These are phyloP conservation scores for Drosophila simulans DNA, from an alignment of 1,140 invertebrate genomes.

Conservation along the genomic window DNA sequence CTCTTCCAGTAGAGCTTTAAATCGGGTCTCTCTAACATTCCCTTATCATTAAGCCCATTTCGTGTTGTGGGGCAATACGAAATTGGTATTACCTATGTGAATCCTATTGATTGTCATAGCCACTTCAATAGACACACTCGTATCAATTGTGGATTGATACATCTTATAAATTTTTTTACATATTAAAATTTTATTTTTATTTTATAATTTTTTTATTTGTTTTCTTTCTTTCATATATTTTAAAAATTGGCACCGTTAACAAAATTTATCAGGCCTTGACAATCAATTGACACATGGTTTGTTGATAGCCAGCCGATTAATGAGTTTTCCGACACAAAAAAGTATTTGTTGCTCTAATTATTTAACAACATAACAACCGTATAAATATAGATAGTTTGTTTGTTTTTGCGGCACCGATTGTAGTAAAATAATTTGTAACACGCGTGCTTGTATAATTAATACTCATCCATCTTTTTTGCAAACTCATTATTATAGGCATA, in stretches of 20 bases:
- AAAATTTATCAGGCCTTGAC: neutral
- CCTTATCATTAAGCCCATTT: slow-evolving; percentile 16
- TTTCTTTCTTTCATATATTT: neutral
- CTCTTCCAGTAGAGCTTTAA: neutral
- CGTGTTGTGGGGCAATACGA: neutral
- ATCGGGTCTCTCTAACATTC: slow-evolving; percentile 3
- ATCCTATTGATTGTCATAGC: neutral
- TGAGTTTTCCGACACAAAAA: slow-evolving; percentile 4
- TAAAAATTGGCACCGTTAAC: neutral
- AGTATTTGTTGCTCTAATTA: neutral
- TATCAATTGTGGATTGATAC: neutral
- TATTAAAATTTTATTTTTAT: no score
- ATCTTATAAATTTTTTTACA: neutral
- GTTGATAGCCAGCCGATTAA: neutral
- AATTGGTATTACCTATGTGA: neutral
- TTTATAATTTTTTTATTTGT: no score
- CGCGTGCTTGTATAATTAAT: neutral
- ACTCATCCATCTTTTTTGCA: neutral
- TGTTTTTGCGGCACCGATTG: neutral
- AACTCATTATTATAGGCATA: neutral
- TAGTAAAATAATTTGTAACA: neutral
- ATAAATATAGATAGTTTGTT: neutral
- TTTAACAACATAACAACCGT: neutral
- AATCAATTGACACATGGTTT: slow-evolving; percentile 1
- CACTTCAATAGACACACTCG: neutral